phyloP scores from a whole-genome alignment of 2,113 vertebrate species.

The Rhodinocichla rosea region DNA sequence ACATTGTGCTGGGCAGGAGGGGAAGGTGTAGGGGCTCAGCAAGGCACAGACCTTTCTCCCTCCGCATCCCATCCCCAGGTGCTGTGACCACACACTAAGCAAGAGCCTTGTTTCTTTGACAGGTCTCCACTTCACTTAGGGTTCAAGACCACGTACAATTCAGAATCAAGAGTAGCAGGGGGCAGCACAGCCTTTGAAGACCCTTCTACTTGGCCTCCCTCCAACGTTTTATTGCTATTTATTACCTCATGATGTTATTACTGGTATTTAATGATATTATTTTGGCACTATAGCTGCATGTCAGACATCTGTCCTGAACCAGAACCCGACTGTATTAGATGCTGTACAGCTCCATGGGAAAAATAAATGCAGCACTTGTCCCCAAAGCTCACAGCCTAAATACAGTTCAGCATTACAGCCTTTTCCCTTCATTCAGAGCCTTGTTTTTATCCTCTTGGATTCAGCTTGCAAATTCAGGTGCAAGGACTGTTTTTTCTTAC shows the following conservation, averaged over 20 bases:
- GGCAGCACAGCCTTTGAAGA: neutral
- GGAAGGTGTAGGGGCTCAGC: neutral
- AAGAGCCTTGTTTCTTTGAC: neutral
- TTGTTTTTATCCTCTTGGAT: neutral
- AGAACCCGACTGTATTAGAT: neutral
- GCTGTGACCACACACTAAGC: neutral
- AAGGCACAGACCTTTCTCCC: neutral
- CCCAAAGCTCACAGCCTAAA: neutral
- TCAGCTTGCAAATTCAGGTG: neutral
- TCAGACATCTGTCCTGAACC: neutral
- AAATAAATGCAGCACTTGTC: neutral
- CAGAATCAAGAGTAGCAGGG: neutral
- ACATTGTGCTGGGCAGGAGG: neutral
- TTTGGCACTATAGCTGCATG: neutral
- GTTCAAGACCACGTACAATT: neutral
- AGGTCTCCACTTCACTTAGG: neutral
- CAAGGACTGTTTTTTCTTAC: neutral
- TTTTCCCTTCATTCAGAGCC: neutral
- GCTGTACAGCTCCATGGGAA: neutral
- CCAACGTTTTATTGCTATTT: conserved; percentile 1
- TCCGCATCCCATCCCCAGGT: neutral
- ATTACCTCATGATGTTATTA: neutral
- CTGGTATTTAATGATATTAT: neutral
- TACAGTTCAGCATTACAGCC: neutral
- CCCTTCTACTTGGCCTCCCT: neutral